Base-by-base conservation (phyloP, 2,888 invertebrate species). In the Fragum sueziense region DNA sequence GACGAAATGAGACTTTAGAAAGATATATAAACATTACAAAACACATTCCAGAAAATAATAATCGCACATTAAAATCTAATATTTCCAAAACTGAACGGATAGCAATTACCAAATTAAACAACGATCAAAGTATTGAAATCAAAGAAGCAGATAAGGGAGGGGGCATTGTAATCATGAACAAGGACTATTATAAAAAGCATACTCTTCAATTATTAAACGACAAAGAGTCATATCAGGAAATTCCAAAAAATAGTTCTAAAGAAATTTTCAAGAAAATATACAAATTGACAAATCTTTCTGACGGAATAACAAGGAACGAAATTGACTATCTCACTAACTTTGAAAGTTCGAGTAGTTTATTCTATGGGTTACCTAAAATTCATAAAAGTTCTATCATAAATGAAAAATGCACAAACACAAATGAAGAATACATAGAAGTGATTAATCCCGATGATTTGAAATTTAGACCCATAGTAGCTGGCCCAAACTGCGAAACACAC, bases 91-190 rank as follows among this genome's bases (percentile, higher is more conserved):
- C n/a, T n/a, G n/a, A n/a, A n/a, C n/a, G n/a, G n/a, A n/a, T n/a
- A n/a, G n/a, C n/a, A n/a, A n/a, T n/a, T n/a, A n/a, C n/a, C n/a
- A n/a, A n/a, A n/a, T n/a, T n/a, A n/a, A n/a, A n/a, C n/a, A 22
- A 34, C n/a, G 22, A 67, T 17, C 7, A 69, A 37, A 34, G 34
- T 1, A 67, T 34, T 17, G n/a, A 22, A 3, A 74, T 73, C 22
- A 80, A 76, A 69, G 74, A 80, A 68, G 76, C 73, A 3, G 78
- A 76, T 33, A 82, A 81, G 57, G 75, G 70, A 11, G 70, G 76
- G 7, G 73, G 75, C 11, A 67, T 75, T 54, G 76, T 82, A 6
- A 76, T 73, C 29, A 75, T 82, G 76, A 73, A 78, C 17, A 69
- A 22, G 11, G 27, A 54, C 31, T 78, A 59, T 61, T 82, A 78